A percentile compares a stretch with the other conserved stretches of the same genome.
Evolutionary conservation across 1,140 invertebrate species (phyloP).

Genomic region (Acyrthosiphon pisum): DNA sequence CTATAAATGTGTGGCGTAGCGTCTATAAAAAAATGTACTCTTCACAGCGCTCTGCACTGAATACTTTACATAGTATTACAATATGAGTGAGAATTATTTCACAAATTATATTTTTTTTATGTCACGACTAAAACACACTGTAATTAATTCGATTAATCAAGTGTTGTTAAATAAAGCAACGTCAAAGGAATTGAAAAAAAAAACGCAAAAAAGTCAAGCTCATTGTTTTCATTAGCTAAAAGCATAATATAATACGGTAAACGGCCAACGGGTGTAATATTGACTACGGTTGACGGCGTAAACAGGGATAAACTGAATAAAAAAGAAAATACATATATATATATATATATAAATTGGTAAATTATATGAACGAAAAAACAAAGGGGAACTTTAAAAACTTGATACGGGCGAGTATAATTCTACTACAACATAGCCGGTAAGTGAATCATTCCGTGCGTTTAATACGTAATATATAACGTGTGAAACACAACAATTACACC

Average conservation of each 20-base stretch:
- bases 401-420: neutral
- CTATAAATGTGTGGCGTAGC: neutral
- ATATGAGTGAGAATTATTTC: neutral
- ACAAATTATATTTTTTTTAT: neutral
- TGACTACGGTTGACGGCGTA: neutral
- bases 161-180: constrained; percentile 11
- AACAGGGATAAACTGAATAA: neutral
- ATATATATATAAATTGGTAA: neutral
- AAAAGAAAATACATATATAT: no score
- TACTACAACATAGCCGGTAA: neutral
- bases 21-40: neutral
- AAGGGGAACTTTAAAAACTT: constrained; percentile 20
- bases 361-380: neutral
- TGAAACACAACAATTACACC: constrained; percentile 14
- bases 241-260: neutral
- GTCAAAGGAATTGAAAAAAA: neutral
- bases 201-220: neutral
- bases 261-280: constrained; percentile 2
- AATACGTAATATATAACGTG: neutral
- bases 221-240: constrained; percentile 49
- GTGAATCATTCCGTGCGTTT: neutral
- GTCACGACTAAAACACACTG: neutral
- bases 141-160: constrained; percentile 13
- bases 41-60: neutral
- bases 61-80: neutral